Base-by-base conservation (phyloP, 2,113 vertebrate genomes). In the Rostratula benghalensis region DNA sequence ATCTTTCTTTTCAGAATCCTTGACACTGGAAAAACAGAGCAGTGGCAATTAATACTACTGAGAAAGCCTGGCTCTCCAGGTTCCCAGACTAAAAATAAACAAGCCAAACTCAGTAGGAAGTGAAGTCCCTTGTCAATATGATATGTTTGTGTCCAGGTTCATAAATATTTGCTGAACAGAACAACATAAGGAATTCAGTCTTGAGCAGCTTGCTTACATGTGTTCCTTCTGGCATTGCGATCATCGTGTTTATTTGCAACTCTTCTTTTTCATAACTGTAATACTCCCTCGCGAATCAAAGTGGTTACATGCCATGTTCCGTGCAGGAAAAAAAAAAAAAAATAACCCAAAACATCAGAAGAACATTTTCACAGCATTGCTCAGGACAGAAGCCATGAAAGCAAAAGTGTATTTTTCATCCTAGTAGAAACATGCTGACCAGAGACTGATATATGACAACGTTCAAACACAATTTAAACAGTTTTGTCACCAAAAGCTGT, bases 31-130 rank as follows among this genome's bases (percentile, higher is more conserved):
- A 87, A 93, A 94, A 87, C 45, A 85, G 51, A 87, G 60, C 23
- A 75, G 61, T 69, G 54, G 31, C 63, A 90, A 54, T 85, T 46
- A 69, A 54, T 80, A 46, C 16, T 57, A 37, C 87, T 85, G 70
- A 87, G 93, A 95, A 95, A 87, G 50, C 54, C 54, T 35, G n/a
- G 13, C 23, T 80, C 12, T 88, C 37, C 75, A 91, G 82, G 64
- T 92, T 97, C 79, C 79, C 93, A 94, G 75, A 80, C 94, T 92
- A 80, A 95, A 96, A 94, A 96, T 93, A 97, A 96, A 83, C 75
- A 70, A 81, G 25, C 9, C 50, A 37, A 45, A 37, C 0, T 50
- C 28, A 95, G 85, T 83, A 90, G 82, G 75, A 96, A 90, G 46
- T 46, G 45, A 83, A 19, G 21, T 85, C 50, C 46, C 43, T 67